A percentile compares a stretch with the other conserved stretches of the same genome.
Evolutionary conservation across 2,113 vertebrate genomes (phyloP).

Genomic region (Trochalopteron elliotii): DNA sequence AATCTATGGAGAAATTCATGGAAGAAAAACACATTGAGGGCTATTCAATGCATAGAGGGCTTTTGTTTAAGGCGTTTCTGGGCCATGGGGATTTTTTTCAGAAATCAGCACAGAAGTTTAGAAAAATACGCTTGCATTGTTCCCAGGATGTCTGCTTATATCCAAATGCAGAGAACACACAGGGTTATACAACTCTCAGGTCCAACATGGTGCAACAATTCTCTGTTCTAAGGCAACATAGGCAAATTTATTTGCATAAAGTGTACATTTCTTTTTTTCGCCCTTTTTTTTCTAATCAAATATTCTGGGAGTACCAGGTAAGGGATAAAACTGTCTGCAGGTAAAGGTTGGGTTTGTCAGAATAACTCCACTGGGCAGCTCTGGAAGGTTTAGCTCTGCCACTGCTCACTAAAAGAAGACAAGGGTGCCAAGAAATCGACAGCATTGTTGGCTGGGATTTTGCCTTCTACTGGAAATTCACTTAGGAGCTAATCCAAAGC

Average conservation of each 20-base stretch:
- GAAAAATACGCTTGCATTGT: neutral
- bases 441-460: constrained; percentile 52
- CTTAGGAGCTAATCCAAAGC: constrained; percentile 62
- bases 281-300: neutral
- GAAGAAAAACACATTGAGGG: neutral
- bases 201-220: neutral
- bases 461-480: constrained; percentile 64
- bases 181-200: neutral
- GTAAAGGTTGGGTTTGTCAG: neutral
- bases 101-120: neutral
- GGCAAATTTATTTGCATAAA: neutral
- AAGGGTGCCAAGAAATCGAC: constrained; percentile 47
- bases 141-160: neutral
- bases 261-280: neutral
- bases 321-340: neutral
- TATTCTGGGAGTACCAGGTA: neutral
- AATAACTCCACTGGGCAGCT: neutral
- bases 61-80: neutral
- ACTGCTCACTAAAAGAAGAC: neutral
- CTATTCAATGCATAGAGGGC: neutral
- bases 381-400: neutral
- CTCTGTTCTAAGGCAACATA: neutral
- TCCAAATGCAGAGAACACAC: neutral
- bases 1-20: neutral
- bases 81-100: neutral